Evolutionary conservation across 2,113 vertebrate species (phyloP).

Genomic region (Ploceus nigricollis): DNA sequence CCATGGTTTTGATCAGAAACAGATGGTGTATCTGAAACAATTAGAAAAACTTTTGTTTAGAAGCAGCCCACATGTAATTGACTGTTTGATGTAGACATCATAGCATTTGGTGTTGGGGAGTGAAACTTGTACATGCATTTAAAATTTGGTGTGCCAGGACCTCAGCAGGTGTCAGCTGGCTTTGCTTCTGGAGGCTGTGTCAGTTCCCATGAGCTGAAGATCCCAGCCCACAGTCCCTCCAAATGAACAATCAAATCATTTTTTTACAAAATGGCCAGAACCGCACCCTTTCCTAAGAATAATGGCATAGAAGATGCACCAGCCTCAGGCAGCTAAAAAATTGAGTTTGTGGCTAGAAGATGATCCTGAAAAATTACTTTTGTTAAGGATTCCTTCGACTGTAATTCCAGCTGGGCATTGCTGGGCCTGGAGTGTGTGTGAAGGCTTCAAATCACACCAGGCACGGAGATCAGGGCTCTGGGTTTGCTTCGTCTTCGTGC

Average conservation of each 20-base stretch:
- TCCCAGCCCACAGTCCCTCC: background rate
- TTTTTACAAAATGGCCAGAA: background rate
- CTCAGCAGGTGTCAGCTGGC: conserved; percentile 14
- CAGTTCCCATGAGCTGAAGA: background rate
- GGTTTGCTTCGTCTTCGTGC: background rate
- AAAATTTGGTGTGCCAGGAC: background rate
- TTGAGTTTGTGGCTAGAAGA: background rate
- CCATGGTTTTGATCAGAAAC: conserved; percentile 51
- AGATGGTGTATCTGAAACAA: conserved; percentile 61
- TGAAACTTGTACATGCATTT: background rate
- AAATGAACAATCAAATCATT: background rate
- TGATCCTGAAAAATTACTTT: background rate
- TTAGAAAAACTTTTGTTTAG: conserved; percentile 59
- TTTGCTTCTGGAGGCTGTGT: background rate
- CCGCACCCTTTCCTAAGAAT: background rate
- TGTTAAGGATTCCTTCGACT: background rate
- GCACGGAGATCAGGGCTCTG: background rate
- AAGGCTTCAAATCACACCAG: background rate
- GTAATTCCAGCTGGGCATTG: background rate
- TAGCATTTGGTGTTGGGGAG: background rate
- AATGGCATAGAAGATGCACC: background rate
- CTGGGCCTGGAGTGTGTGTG: background rate
- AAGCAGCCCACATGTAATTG: conserved; percentile 7
- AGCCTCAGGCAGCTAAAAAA: background rate
- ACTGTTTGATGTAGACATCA: background rate